Base-by-base conservation (phyloP, 2,113 vertebrate species). In the Elanus axillaris region DNA sequence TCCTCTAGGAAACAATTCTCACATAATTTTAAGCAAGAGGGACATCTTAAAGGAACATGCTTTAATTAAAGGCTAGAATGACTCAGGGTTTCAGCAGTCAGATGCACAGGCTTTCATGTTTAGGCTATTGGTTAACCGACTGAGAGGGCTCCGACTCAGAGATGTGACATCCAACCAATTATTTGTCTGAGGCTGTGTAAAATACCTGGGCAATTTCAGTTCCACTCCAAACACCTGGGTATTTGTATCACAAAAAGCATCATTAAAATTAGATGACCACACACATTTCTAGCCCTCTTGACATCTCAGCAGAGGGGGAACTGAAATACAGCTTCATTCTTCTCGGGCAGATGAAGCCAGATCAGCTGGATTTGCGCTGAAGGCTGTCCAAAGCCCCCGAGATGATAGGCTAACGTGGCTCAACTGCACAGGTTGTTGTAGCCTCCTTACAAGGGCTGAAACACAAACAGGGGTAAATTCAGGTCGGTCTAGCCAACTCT, bases 11-110 rank as follows among this genome's bases (percentile, higher is more conserved):
- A 91, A 67, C 62, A 88, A 79, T 90, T 84, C 47, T 72, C 26
- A 10, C 13, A 17, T 68, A 62, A 40, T 75, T 77, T 84, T 91
- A 80, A 81, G 64, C 60, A 79, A 75, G 88, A 79, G 78, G 47
- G 85, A 68, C 22, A 20, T 47, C 88, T 89, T 94, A 94, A 94
- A 96, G 59, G 76, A 63, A 67, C 22, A 36, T 42, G 14, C 27
- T 85, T 94, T 94, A 98, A 95, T 93, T 91, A 96, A 96, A 66
- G 82, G 69, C 48, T 9, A 16, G 73, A 68, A 66, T 96, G 93
- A 95, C 82, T 94, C 91, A 95, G 59, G 81, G 42, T 80, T 86
- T 95, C 88, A 89, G 74, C 17, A 93, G 67, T 45, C 74, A 82
- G 52, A 80, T n/a, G 63, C 17, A 72, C n/a, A 69, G 36, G 55